Evolutionary conservation across 2,888 invertebrate genomes (phyloP), one percentile per base, ranked within the genome.

Genomic region (Tortrix viridana): DNA sequence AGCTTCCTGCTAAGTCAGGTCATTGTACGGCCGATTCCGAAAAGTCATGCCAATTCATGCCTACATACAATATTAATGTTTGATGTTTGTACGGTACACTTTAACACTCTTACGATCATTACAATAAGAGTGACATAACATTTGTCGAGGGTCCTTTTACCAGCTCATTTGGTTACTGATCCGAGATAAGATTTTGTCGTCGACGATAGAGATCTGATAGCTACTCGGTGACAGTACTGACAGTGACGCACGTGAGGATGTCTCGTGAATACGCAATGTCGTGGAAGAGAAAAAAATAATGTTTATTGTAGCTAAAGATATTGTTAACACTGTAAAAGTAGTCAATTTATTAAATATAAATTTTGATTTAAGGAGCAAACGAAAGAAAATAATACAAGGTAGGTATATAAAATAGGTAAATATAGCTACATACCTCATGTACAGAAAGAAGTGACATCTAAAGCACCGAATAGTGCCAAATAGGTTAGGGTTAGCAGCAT

Each of bases 121-220:
- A 19, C 50, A 50, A 56, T 14, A 37, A 22, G 16, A 12, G 12
- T 7, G 16, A 18, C 22, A 44, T 22, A 22, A 23, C 19, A 41
- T 6, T 23, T 1, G 49, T 32, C 18, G 26, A 41, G 41, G 14
- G 14, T 41, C 14, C 16, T 14, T 26, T 26, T 16, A 23, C 22
- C 53, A 56, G 26, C 52, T 52, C 57, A 63, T 63, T 63, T 58
- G 63, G 43, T 63, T 63, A 43, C 52, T 19, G 58, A 63, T 63
- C 20, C 9, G 2, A 41, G 63, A 63, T 63, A 63, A 63, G 63
- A 63, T 58, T 63, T 63, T 58, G 58, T 63, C 63, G 53, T 41
- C 50, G 12, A 16, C 32, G 63, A 63, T 63, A 58, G 22, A 20
- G 18, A 63, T 63, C 63, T 63, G 63, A 43, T 47, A 47, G 57